phyloP scores from a whole-genome alignment of 2,888 invertebrate genomes.

The Drosophila melanosoma region DNA sequence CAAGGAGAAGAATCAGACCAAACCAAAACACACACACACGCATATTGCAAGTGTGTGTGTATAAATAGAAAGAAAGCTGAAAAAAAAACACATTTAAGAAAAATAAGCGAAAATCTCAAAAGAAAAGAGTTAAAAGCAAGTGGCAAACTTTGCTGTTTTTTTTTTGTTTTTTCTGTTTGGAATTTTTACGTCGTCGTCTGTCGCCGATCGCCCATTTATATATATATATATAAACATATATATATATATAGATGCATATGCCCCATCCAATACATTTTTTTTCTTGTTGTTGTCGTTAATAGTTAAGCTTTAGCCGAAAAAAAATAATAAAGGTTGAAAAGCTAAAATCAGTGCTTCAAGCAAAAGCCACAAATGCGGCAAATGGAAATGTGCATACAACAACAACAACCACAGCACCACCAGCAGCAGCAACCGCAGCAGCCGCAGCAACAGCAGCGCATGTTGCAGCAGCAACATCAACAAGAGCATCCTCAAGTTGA shows the following conservation, averaged over 20 bases:
- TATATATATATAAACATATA: not conserved
- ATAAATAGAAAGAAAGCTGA: constrained; percentile 25
- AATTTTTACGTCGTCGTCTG: constrained; percentile 8
- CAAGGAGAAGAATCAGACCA: constrained; percentile 2
- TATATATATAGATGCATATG: constrained; percentile 15
- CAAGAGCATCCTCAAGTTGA: constrained; percentile 27
- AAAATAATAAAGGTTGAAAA: not conserved
- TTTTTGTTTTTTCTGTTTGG: constrained; percentile 20
- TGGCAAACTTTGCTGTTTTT: constrained; percentile 41
- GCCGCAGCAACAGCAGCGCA: not conserved
- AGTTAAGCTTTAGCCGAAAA: constrained; percentile 21
- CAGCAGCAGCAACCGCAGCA: not conserved
- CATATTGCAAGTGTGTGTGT: constrained; percentile 39
- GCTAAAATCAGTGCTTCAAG: constrained; percentile 51
- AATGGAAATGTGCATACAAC: constrained; percentile 54
- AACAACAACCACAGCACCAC: not conserved
- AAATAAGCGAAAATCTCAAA: constrained; percentile 3
- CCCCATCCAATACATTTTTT: constrained; percentile 26
- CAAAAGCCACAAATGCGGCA: constrained; percentile 42
- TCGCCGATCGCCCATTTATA: not conserved
- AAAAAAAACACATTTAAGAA: not conserved
- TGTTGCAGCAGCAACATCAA: constrained; percentile 24
- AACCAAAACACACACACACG: constrained; percentile 27
- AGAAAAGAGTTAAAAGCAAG: constrained; percentile 18
- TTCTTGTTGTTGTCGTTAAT: constrained; percentile 49